Percentiles rank a stretch among this genome's conserved stretches.
These are phyloP conservation scores for Cettia cetti DNA, from an alignment of 2,113 vertebrate species.

Conservation along the genomic window DNA sequence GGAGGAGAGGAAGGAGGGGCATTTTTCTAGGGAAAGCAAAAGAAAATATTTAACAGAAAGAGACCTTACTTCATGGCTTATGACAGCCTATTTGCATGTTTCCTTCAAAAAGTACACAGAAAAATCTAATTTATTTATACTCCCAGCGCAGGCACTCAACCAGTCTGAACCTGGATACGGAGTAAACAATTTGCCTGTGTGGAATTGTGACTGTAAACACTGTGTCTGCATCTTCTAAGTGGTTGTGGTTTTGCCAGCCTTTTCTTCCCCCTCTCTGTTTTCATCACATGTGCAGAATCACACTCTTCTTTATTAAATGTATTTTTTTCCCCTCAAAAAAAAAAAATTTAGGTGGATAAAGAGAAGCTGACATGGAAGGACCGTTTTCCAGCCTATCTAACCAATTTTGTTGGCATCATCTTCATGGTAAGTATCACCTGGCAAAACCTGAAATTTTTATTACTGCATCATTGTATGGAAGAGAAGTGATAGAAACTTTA, in stretches of 20 bases:
- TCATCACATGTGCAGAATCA: background rate
- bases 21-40: background rate
- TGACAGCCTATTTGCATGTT: constrained; percentile 36
- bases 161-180: background rate
- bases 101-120: constrained; percentile 25
- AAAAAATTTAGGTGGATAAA: constrained; percentile 78
- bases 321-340: background rate
- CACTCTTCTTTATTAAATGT: background rate
- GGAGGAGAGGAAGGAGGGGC: background rate
- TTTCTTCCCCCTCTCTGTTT: background rate
- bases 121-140: background rate
- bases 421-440: constrained; percentile 84
- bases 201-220: constrained; percentile 34
- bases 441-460: background rate
- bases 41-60: constrained; percentile 31
- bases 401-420: constrained; percentile 81
- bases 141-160: background rate
- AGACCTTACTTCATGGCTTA: background rate
- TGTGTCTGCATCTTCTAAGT: background rate
- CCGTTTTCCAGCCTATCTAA: constrained; percentile 88
- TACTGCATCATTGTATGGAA: background rate
- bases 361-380: constrained; percentile 94
- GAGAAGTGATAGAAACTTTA: background rate
- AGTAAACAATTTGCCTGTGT: background rate
- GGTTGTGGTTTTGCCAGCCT: background rate